Conservation (phyloP, 2,888 invertebrate genomes). For the Caenorhabditis drosophilae region DNA sequence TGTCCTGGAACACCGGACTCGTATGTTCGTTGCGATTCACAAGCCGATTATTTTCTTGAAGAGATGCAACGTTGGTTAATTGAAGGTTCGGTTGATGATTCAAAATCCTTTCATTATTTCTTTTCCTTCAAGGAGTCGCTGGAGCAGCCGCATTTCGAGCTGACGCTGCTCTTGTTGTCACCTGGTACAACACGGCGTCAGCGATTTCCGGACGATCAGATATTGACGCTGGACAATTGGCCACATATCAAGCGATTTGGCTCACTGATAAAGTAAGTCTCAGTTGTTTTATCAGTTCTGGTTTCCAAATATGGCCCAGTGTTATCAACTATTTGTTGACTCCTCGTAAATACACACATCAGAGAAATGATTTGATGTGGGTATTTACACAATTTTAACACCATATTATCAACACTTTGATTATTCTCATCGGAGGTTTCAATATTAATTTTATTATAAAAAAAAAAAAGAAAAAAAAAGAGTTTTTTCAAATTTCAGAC, state of each 20-base stretch:
- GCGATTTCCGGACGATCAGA: conserved; percentile 68
- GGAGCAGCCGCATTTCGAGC: conserved; percentile 89
- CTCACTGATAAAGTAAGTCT: conserved; percentile 80
- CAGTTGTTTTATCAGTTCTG: too few relatives aligned
- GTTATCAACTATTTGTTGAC: background rate
- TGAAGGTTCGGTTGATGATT: conserved; percentile 7
- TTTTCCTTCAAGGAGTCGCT: conserved; percentile 76
- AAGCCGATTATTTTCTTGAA: conserved; percentile 64
- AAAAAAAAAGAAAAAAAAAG: too few relatives aligned
- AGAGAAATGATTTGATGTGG: too few relatives aligned
- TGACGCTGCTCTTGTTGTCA: conserved; percentile 86
- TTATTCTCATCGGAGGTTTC: too few relatives aligned
- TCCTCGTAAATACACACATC: conserved; percentile 30
- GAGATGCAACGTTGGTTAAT: conserved; percentile 61
- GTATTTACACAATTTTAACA: conserved; percentile 21
- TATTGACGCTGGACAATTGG: conserved; percentile 65
- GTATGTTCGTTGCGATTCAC: conserved; percentile 65
- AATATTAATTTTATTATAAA: too few relatives aligned
- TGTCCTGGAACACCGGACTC: conserved; percentile 62
- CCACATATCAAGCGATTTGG: conserved; percentile 68
- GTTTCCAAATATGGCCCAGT: too few relatives aligned
- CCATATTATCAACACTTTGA: conserved; percentile 33
- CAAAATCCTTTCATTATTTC: background rate
- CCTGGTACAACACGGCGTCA: conserved; percentile 77
- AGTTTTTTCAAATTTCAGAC: too few relatives aligned